These are phyloP conservation scores for Genyomyrus donnyi DNA, from an alignment of 2,113 vertebrate genomes.

Conservation along the genomic window DNA sequence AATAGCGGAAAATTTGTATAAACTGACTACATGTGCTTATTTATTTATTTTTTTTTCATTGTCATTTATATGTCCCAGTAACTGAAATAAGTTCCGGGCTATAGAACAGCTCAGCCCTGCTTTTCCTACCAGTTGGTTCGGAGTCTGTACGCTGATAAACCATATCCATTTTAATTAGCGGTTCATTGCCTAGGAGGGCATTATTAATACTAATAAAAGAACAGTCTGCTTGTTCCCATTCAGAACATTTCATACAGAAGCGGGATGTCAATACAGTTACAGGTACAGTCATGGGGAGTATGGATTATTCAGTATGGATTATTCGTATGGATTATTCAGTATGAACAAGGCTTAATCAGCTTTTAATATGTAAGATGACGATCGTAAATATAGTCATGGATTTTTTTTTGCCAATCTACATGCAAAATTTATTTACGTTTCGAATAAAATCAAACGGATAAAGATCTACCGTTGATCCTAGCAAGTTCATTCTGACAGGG, in stretches of 20 bases:
- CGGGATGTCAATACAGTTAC: background rate
- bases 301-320: conserved; percentile 10
- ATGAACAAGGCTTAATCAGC: conserved; percentile 42
- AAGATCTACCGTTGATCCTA: background rate
- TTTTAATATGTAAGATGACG: conserved; percentile 50
- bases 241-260: background rate
- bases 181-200: background rate
- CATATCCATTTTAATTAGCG: background rate
- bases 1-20: background rate
- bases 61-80: background rate
- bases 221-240: background rate
- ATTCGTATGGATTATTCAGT: conserved; percentile 48
- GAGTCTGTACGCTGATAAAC: background rate
- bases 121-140: background rate
- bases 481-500: background rate
- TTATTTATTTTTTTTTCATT: background rate
- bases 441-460: conserved; percentile 18
- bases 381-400: conserved; percentile 57
- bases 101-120: background rate
- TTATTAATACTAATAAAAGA: background rate
- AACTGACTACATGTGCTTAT: background rate
- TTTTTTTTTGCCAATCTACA: conserved; percentile 52
- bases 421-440: conserved; percentile 48
- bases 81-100: background rate
- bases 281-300: conserved; percentile 3